Conservation (phyloP, 2,113 vertebrate species). For the Xiphophorus hellerii region DNA sequence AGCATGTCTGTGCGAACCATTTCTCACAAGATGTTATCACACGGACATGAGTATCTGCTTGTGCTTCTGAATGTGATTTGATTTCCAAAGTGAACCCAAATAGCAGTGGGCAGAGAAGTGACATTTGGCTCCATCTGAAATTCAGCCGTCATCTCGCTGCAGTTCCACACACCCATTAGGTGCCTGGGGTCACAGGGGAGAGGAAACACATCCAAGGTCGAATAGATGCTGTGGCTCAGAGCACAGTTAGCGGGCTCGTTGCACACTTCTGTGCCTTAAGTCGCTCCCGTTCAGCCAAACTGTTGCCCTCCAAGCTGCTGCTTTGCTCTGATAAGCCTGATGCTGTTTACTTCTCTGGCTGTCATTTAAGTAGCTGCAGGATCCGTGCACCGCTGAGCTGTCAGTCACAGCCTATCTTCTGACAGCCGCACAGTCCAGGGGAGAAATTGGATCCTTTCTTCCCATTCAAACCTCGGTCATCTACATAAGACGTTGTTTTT, state of each 20-base stretch:
- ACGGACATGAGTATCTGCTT: conserved; percentile 7
- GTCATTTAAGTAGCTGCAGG: conserved; percentile 66
- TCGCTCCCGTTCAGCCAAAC: conserved; percentile 56
- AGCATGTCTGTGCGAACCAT: conserved; percentile 25
- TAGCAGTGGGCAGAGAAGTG: conserved; percentile 17
- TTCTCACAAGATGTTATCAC: conserved; percentile 19
- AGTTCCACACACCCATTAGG: conserved; percentile 13
- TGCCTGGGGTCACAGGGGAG: conserved; percentile 25
- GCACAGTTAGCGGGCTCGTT: conserved; percentile 43
- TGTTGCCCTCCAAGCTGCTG: conserved; percentile 67
- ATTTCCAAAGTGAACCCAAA: conserved; percentile 32
- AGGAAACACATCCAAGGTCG: conserved; percentile 67
- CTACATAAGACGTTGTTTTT: conserved; percentile 67
- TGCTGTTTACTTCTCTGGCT: conserved; percentile 74
- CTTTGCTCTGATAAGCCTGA: conserved; percentile 74
- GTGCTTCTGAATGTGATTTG: conserved; percentile 13
- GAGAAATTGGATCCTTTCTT: conserved; percentile 77
- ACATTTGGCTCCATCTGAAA: conserved; percentile 38
- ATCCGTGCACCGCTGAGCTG: conserved; percentile 68
- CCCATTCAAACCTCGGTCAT: conserved; percentile 66
- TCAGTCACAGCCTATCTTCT: conserved; percentile 78
- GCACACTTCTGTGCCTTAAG: conserved; percentile 46
- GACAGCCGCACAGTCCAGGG: conserved; percentile 66
- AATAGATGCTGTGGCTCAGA: conserved; percentile 32
- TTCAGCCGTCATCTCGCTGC: conserved; percentile 31